These are phyloP conservation scores for Microctonus brassicae DNA, from an alignment of 2,888 invertebrate species.

Conservation along the genomic window DNA sequence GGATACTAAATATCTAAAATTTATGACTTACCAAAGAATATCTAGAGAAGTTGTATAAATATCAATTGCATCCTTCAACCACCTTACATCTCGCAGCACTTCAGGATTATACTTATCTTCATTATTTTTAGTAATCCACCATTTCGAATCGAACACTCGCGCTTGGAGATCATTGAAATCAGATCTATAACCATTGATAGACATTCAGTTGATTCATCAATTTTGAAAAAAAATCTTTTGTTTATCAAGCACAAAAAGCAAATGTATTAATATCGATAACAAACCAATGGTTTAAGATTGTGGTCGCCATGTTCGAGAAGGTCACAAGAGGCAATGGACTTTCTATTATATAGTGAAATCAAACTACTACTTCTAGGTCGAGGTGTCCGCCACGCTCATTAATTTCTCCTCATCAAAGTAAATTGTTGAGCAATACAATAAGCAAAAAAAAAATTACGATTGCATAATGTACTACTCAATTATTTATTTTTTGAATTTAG, in stretches of 20 bases:
- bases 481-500: background rate
- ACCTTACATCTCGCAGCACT: constrained; percentile 58
- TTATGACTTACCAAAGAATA: constrained; percentile 54
- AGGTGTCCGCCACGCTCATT: background rate
- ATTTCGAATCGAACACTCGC: constrained; percentile 58
- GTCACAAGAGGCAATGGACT: background rate
- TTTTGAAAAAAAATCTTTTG: background rate
- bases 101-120: constrained; percentile 55
- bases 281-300: background rate
- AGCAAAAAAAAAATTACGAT: background rate
- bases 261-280: background rate
- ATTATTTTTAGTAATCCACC: constrained; percentile 54
- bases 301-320: background rate
- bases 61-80: constrained; percentile 60
- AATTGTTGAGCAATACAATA: background rate
- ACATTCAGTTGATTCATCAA: background rate
- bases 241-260: background rate
- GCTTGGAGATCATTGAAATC: constrained; percentile 54
- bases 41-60: constrained; percentile 58
- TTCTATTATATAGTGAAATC: background rate
- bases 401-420: background rate
- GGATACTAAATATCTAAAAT: no score
- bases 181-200: constrained; percentile 48
- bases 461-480: background rate
- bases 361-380: background rate